phyloP scores from a whole-genome alignment of 2,113 vertebrate genomes.

The Salvator merianae region DNA sequence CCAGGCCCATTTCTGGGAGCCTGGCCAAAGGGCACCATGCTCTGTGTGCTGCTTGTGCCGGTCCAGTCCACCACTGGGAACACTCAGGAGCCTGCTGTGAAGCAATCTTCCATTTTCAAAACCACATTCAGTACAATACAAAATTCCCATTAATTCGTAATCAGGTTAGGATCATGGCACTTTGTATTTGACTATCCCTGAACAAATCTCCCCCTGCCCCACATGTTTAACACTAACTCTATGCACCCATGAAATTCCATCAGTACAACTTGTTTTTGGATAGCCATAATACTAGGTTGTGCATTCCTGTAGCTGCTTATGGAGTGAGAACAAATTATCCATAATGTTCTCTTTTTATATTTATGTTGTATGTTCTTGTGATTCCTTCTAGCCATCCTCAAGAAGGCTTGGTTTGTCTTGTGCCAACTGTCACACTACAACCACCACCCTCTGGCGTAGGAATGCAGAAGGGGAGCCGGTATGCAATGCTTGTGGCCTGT shows the following conservation, averaged over 20 bases:
- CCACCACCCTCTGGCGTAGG: constrained; percentile 96
- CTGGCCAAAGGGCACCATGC: too few relatives aligned
- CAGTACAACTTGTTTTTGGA: not conserved
- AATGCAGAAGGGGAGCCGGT: constrained; percentile 97
- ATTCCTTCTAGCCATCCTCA: constrained; percentile 86
- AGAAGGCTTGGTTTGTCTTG: constrained; percentile 94
- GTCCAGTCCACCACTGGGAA: too few relatives aligned
- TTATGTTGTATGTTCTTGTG: constrained; percentile 1
- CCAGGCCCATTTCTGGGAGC: too few relatives aligned
- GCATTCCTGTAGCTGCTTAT: not conserved
- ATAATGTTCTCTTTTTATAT: not conserved
- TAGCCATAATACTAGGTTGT: not conserved
- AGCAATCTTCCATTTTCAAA: too few relatives aligned
- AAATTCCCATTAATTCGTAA: too few relatives aligned
- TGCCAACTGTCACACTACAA: constrained; percentile 97
- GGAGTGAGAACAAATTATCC: not conserved
- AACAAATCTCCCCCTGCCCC: not conserved
- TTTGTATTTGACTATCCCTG: not conserved
- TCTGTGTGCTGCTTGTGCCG: too few relatives aligned
- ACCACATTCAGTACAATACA: too few relatives aligned
- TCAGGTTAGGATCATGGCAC: not conserved
- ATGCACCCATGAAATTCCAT: not conserved
- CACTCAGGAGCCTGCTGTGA: too few relatives aligned
- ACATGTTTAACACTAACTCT: not conserved
- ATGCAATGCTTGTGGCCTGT: constrained; percentile 97